phyloP scores from a whole-genome alignment of 2,113 vertebrate species.

The Scomber japonicus region DNA sequence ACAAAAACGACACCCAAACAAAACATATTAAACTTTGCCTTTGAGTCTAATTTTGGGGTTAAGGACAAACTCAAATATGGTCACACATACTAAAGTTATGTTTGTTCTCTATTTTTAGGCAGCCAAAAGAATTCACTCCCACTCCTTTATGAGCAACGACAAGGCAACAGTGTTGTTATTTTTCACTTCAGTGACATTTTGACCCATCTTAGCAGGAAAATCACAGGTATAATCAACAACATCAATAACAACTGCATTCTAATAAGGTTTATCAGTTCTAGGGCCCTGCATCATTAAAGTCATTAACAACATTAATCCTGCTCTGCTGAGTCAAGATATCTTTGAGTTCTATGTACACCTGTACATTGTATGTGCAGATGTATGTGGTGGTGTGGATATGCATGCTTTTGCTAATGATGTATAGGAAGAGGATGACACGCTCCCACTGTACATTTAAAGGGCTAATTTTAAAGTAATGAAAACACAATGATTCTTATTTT shows the following conservation, averaged over 20 bases:
- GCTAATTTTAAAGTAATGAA: too few relatives aligned
- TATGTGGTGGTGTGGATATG: background rate
- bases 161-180: background rate
- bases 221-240: background rate
- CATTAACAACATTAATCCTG: too few relatives aligned
- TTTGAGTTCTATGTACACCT: too few relatives aligned
- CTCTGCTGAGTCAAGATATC: too few relatives aligned
- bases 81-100: background rate
- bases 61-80: background rate
- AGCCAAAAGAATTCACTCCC: background rate
- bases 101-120: conserved; percentile 20
- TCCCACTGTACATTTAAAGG: too few relatives aligned
- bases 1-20: background rate
- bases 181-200: background rate
- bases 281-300: background rate
- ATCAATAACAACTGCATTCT: background rate
- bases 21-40: background rate
- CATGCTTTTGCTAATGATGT: background rate
- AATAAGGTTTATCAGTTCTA: background rate
- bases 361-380: too few relatives aligned
- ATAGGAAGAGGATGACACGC: too few relatives aligned
- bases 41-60: background rate
- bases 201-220: background rate
- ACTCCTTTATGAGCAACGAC: background rate
- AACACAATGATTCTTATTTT: too few relatives aligned